Percentiles rank a stretch among this genome's conserved stretches.
Evolutionary conservation across 1,140 invertebrate genomes (phyloP).

Genomic region (Cyclargus thomasi): DNA sequence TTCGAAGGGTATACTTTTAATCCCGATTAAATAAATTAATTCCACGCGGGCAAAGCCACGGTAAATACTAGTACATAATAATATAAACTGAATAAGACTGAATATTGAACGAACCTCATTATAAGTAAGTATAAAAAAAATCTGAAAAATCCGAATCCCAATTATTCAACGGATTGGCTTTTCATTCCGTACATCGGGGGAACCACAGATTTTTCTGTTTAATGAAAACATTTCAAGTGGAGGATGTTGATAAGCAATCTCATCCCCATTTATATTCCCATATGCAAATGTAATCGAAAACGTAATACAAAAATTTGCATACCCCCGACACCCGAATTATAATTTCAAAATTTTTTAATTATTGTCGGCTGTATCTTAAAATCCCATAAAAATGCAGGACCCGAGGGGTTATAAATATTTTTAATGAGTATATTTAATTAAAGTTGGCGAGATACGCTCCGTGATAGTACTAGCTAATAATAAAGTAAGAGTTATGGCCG

Average conservation of each 20-base stretch:
- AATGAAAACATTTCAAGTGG: constrained; percentile 1
- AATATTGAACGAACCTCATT: no score
- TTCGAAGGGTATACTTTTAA: no score
- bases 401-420: constrained; percentile 55
- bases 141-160: not conserved
- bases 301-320: constrained; percentile 14
- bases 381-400: constrained; percentile 53
- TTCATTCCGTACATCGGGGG: no score
- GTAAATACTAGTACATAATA: no score
- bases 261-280: constrained; percentile 9
- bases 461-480: constrained; percentile 42
- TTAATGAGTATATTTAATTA: constrained; percentile 64
- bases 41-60: no score
- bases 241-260: constrained; percentile 2
- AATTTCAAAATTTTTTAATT: constrained; percentile 34
- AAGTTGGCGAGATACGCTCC: constrained; percentile 43
- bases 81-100: no score
- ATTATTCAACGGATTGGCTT: no score
- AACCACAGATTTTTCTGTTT: not conserved
- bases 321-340: constrained; percentile 20
- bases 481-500: constrained; percentile 35
- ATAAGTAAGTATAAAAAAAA: not conserved
- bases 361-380: constrained; percentile 38
- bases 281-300: constrained; percentile 12
- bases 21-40: no score